Evolutionary conservation across 2,888 invertebrate species (phyloP).

Genomic region (Drosophila longiperda): DNA sequence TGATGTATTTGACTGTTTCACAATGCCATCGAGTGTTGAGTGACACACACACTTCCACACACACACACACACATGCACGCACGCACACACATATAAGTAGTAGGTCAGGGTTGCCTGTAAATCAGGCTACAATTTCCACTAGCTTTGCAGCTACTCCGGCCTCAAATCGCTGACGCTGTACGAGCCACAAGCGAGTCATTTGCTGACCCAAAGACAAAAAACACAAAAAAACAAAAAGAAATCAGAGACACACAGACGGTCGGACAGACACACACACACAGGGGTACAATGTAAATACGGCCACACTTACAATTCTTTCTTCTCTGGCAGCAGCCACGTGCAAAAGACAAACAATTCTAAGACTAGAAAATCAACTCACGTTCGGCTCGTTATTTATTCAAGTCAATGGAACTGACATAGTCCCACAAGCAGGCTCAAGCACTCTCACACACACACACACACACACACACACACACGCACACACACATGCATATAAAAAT

Average conservation of each 20-base stretch:
- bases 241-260: conserved; percentile 14
- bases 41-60: conserved; percentile 6
- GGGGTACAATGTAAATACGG: conserved; percentile 17
- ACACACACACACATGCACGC: not conserved
- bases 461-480: conserved; percentile 14
- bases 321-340: conserved; percentile 50
- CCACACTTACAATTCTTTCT: conserved; percentile 38
- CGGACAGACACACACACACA: not conserved
- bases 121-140: conserved; percentile 39
- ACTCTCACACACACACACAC: conserved; percentile 15
- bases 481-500: conserved; percentile 6
- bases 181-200: conserved; percentile 39
- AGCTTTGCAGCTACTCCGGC: conserved; percentile 40
- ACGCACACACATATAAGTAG: not conserved
- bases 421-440: conserved; percentile 15
- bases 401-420: conserved; percentile 64
- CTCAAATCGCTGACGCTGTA: conserved; percentile 41
- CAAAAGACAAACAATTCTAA: conserved; percentile 52
- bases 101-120: conserved; percentile 65
- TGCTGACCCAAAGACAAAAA: conserved; percentile 32
- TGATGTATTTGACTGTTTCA: conserved; percentile 29
- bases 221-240: not conserved
- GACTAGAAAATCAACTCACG: conserved; percentile 69
- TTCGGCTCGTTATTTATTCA: conserved; percentile 67
- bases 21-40: conserved; percentile 31